Base-by-base conservation (phyloP, 2,888 invertebrate genomes). In the Drosophila neoperkinsi region DNA sequence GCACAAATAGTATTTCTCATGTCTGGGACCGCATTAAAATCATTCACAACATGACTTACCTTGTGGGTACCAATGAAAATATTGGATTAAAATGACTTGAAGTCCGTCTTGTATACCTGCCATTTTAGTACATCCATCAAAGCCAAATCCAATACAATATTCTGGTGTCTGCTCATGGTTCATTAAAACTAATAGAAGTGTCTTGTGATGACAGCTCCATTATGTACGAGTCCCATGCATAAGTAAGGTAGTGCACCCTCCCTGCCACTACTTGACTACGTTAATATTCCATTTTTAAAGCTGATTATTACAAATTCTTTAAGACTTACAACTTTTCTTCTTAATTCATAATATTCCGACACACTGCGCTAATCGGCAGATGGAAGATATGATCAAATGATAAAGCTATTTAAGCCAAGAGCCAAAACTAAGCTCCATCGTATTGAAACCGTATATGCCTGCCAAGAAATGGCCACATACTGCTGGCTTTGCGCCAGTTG, bases 401-500 rank as follows among this genome's bases (percentile, higher is more conserved):
- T 63, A 60, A 53, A 38, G 51, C 64, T 31, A 59, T 62, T 66
- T 66, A 21, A 43, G 55, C 7, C 57, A 50, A 13, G 18, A 13
- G 21, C 50, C 50, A 53, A 77, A 58, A 34, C 16, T 13, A 34
- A 46, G 33, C 21, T 53, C 7, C 13, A 10, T 25, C 46, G 16
- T 38, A 46, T 57, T 41, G 52, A 49, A 53, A 51, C 33, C 74
- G 65, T 73, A 68, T 74, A 69, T 56, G 62, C n/a, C 51, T 75
- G 87, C 82, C 87, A 82, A 81, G 79, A 74, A 73, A 21, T 41
- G 49, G 63, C 53, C 84, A 72, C 55, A 69, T 52, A 55, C 46
- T 62, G 66, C 62, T 81, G 83, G 84, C 83, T 57, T n/a, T 38
- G 41, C 31, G 87, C 87, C 90, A 89, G 71, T 62, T 53, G 61